Evolutionary conservation across 2,888 invertebrate genomes (phyloP).

Genomic region (Drosophila trichaetosa): DNA sequence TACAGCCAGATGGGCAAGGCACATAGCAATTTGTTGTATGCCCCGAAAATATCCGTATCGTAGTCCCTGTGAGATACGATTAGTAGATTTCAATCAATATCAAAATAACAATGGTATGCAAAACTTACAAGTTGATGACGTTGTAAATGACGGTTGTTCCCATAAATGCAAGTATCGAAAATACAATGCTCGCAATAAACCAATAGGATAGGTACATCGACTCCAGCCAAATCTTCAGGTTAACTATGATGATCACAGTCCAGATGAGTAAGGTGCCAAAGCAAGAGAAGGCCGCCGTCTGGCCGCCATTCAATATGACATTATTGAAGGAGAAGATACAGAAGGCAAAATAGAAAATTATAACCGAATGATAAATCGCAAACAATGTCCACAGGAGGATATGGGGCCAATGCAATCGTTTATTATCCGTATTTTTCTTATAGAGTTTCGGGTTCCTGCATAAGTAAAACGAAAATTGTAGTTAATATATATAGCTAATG

Average conservation of each 20-base stretch:
- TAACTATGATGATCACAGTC: conserved; percentile 86
- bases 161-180: conserved; percentile 87
- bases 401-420: conserved; percentile 87
- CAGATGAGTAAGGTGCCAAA: conserved; percentile 88
- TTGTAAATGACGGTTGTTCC: conserved; percentile 87
- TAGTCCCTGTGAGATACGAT: conserved; percentile 82
- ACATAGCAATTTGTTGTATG: conserved; percentile 87
- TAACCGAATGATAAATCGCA: conserved; percentile 88
- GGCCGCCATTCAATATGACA: conserved; percentile 85
- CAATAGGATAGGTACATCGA: conserved; percentile 87
- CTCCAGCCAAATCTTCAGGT: conserved; percentile 88
- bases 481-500: not conserved
- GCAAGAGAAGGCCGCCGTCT: conserved; percentile 86
- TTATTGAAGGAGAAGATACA: conserved; percentile 85
- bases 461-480: not conserved
- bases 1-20: conserved; percentile 88
- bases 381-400: conserved; percentile 88
- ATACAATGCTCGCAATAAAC: conserved; percentile 86
- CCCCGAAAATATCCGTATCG: conserved; percentile 87
- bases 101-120: not conserved
- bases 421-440: conserved; percentile 87
- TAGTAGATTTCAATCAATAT: not conserved
- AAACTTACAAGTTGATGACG: conserved; percentile 87
- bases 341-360: conserved; percentile 87
- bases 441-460: conserved; percentile 89